Conservation (phyloP, 2,113 vertebrate species). For the Lepisosteus osseus region DNA sequence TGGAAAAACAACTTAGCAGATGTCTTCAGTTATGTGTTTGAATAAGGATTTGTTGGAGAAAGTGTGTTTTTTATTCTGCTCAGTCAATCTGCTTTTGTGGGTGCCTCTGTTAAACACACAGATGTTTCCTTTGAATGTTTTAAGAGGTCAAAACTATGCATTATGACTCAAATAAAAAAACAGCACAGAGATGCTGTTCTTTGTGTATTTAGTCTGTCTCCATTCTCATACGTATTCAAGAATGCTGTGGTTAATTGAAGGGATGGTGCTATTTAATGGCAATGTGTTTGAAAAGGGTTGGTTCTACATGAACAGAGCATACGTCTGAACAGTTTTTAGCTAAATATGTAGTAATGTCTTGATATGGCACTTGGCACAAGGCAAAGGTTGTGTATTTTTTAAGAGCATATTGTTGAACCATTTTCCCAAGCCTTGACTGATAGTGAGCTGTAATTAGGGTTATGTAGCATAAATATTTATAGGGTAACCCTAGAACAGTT, state of each 20-base stretch:
- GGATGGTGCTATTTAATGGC: neutral
- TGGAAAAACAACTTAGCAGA: neutral
- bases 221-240: neutral
- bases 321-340: neutral
- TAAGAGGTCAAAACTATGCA: slow-evolving; percentile 1
- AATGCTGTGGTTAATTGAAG: slow-evolving; percentile 4
- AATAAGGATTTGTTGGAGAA: neutral
- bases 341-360: neutral
- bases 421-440: too few species aligned
- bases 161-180: slow-evolving; percentile 1
- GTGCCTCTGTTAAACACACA: neutral
- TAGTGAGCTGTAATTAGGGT: too few species aligned
- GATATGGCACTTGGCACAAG: neutral
- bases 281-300: neutral
- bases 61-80: neutral
- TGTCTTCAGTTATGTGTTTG: neutral
- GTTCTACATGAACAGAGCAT: neutral
- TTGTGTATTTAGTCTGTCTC: slow-evolving; percentile 2
- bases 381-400: too few species aligned
- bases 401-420: too few species aligned
- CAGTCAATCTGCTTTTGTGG: neutral
- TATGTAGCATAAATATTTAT: too few species aligned
- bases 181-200: neutral
- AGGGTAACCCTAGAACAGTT: too few species aligned
- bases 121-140: slow-evolving; percentile 1